phyloP scores from a whole-genome alignment of 2,797 vertebrate species.

The Clarias platycephalus region DNA sequence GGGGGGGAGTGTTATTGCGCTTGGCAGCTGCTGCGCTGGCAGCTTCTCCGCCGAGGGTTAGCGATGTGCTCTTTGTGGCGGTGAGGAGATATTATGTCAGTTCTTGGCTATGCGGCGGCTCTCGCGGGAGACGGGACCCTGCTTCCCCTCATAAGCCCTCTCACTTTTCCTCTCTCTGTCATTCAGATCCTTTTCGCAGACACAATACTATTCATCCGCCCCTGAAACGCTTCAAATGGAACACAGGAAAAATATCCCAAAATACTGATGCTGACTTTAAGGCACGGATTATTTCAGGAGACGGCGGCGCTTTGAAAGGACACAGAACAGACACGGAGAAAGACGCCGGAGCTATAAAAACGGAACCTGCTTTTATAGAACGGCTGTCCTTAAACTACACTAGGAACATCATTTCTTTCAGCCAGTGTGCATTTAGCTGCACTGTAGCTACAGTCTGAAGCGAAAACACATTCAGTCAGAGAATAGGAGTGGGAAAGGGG shows the following conservation, averaged over 20 bases:
- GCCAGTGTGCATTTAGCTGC: not conserved
- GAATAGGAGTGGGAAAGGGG: not conserved
- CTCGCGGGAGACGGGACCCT: slow-evolving; percentile 61
- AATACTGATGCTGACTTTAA: slow-evolving; percentile 36
- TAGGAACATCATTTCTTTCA: not conserved
- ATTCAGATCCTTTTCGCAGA: slow-evolving; percentile 49
- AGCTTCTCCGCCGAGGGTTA: slow-evolving; percentile 63
- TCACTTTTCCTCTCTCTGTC: slow-evolving; percentile 48
- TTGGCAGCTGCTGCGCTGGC: slow-evolving; percentile 78
- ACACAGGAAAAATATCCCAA: slow-evolving; percentile 35
- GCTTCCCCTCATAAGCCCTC: slow-evolving; percentile 55
- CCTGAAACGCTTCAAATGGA: slow-evolving; percentile 38
- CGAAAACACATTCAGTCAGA: not conserved
- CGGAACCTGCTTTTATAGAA: slow-evolving; percentile 22
- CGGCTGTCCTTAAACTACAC: slow-evolving; percentile 6
- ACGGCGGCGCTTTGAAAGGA: slow-evolving; percentile 28
- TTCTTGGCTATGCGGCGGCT: slow-evolving; percentile 79
- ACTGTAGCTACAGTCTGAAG: not conserved
- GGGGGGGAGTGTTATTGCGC: slow-evolving; percentile 81
- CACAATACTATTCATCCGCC: slow-evolving; percentile 40
- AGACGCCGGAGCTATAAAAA: slow-evolving; percentile 14
- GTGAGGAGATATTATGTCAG: slow-evolving; percentile 83
- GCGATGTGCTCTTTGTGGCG: slow-evolving; percentile 79
- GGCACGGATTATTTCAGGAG: slow-evolving; percentile 10
- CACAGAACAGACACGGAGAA: slow-evolving; percentile 23